Conservation (phyloP, 1,140 invertebrate genomes). For the Trichoplusia ni region DNA sequence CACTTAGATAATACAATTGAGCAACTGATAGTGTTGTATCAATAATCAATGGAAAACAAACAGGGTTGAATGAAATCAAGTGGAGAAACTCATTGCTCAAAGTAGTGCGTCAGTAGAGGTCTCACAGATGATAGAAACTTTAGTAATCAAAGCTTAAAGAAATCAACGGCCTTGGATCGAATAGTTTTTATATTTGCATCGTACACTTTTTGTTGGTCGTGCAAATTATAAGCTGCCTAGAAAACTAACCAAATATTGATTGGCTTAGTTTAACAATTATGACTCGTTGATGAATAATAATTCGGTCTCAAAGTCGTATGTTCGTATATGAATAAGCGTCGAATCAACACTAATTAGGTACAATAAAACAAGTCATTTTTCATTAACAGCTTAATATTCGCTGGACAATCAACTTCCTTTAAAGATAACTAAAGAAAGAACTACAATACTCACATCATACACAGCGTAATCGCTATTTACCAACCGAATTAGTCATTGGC, state of each 20-base stretch:
- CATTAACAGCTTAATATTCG: too few species aligned
- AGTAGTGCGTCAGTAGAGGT: background rate
- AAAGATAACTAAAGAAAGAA: too few species aligned
- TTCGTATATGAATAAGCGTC: too few species aligned
- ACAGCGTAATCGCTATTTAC: too few species aligned
- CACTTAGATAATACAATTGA: constrained; percentile 26
- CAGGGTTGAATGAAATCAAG: constrained; percentile 5
- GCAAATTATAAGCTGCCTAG: background rate
- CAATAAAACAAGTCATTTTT: too few species aligned
- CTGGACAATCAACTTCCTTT: too few species aligned
- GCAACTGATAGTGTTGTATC: constrained; percentile 29
- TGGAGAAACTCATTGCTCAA: background rate
- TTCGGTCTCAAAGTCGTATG: too few species aligned
- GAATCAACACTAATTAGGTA: too few species aligned
- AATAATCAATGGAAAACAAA: constrained; percentile 32
- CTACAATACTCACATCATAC: too few species aligned
- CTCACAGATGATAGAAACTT: background rate
- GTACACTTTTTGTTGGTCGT: background rate
- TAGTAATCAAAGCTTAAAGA: background rate
- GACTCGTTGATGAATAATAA: too few species aligned
- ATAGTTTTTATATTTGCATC: constrained; percentile 6
- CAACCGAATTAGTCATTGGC: too few species aligned
- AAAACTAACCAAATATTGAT: constrained; percentile 1
- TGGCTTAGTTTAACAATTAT: background rate
- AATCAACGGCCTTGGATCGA: background rate